Evolutionary conservation across 2,888 invertebrate genomes (phyloP).

Genomic region (Epicampocera succincta): DNA sequence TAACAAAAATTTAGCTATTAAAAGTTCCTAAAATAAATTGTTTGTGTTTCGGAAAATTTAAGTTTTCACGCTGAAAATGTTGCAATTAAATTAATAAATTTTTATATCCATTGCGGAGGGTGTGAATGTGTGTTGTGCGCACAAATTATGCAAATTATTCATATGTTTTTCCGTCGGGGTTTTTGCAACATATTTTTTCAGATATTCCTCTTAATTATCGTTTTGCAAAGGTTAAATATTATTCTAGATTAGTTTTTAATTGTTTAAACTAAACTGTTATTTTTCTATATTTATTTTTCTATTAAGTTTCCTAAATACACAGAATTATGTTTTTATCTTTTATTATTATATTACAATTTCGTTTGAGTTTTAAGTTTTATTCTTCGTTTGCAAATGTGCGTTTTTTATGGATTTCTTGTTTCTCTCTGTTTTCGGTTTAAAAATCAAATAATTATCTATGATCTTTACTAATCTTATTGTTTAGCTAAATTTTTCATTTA

Average conservation of each 20-base stretch:
- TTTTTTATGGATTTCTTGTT: slow-evolving; percentile 37
- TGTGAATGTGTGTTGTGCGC: neutral
- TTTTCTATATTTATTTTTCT: slow-evolving; percentile 17
- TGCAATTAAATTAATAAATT: neutral
- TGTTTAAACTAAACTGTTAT: slow-evolving; percentile 15
- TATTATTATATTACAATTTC: slow-evolving; percentile 44
- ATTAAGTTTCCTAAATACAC: slow-evolving; percentile 24
- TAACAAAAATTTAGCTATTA: too few species aligned
- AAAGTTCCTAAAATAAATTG: too few species aligned
- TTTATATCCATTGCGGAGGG: neutral
- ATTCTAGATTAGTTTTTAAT: slow-evolving; percentile 48
- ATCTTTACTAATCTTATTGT: slow-evolving; percentile 51
- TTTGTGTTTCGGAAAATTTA: too few species aligned
- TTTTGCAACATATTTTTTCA: slow-evolving; percentile 51
- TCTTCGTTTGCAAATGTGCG: slow-evolving; percentile 48
- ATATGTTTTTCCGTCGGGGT: slow-evolving; percentile 37
- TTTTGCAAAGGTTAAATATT: slow-evolving; percentile 44
- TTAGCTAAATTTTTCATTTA: slow-evolving; percentile 71
- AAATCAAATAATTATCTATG: slow-evolving; percentile 5
- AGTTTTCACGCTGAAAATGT: too few species aligned
- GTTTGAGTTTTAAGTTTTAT: slow-evolving; percentile 40
- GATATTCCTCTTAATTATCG: slow-evolving; percentile 63
- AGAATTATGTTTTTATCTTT: slow-evolving; percentile 13
- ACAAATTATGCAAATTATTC: slow-evolving; percentile 45
- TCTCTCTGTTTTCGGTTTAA: slow-evolving; percentile 27